Evolutionary conservation across 1,140 invertebrate genomes (phyloP).

Genomic region (Drosophila ambigua): DNA sequence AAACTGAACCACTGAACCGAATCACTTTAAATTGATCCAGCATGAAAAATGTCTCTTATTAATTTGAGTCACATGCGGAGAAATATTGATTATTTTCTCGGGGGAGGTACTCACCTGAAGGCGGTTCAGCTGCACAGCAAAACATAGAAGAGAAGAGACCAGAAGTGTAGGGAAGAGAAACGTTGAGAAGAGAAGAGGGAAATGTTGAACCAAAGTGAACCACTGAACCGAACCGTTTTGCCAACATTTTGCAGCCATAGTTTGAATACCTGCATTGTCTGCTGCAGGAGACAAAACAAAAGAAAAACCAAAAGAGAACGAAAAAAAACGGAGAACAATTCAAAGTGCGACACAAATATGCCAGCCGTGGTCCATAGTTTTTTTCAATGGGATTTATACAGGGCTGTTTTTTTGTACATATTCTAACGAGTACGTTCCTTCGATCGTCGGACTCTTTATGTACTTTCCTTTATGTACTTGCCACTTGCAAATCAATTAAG

Average conservation of each 20-base stretch:
- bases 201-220: neutral
- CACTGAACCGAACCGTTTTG: slow-evolving; percentile 47
- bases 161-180: neutral
- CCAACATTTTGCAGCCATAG: slow-evolving; percentile 51
- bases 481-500: slow-evolving; percentile 79
- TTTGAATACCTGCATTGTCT: slow-evolving; percentile 47
- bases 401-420: slow-evolving; percentile 1
- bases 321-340: slow-evolving; percentile 14
- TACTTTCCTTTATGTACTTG: slow-evolving; percentile 50
- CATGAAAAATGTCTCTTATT: slow-evolving; percentile 26
- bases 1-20: slow-evolving; percentile 31
- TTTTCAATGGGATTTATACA: slow-evolving; percentile 4
- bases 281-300: slow-evolving; percentile 11
- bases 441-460: slow-evolving; percentile 38
- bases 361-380: slow-evolving; percentile 13
- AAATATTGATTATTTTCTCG: slow-evolving; percentile 48
- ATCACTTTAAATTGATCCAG: slow-evolving; percentile 33
- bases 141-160: neutral
- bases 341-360: slow-evolving; percentile 32
- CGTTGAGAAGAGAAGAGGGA: too few species aligned
- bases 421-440: slow-evolving; percentile 24
- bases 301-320: neutral
- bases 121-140: neutral
- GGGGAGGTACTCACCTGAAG: slow-evolving; percentile 1
- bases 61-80: slow-evolving; percentile 50